Evolutionary conservation across 1,140 invertebrate species (phyloP).

Genomic region (Lepidotrigona ventralis): DNA sequence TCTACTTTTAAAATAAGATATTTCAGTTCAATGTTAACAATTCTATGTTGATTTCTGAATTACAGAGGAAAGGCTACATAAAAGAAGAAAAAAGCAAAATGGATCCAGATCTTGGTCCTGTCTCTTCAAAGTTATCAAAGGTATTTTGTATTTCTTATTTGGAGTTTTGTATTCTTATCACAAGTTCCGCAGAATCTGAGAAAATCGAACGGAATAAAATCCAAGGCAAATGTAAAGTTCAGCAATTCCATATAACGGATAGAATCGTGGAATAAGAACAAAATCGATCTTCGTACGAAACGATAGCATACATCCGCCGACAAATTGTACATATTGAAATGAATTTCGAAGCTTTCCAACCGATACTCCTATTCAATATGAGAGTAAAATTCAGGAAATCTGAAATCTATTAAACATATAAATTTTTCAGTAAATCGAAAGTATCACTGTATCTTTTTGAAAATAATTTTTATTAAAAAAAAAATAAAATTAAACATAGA

Average conservation of each 20-base stretch:
- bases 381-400: slow-evolving; percentile 1
- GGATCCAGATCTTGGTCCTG: neutral
- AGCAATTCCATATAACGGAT: slow-evolving; percentile 42
- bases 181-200: slow-evolving; percentile 7
- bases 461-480: neutral
- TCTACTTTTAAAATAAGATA: too few species aligned
- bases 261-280: slow-evolving; percentile 47
- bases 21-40: too few species aligned
- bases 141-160: slow-evolving; percentile 1
- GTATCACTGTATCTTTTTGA: neutral
- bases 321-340: slow-evolving; percentile 50
- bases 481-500: neutral
- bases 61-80: neutral
- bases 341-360: slow-evolving; percentile 37
- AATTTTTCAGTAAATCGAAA: neutral
- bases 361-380: neutral
- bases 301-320: slow-evolving; percentile 38
- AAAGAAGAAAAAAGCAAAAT: neutral
- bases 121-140: slow-evolving; percentile 3
- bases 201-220: slow-evolving; percentile 46
- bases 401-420: neutral
- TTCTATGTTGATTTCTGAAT: too few species aligned
- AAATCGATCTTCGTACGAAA: slow-evolving; percentile 35
- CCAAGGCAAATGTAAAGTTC: slow-evolving; percentile 40
- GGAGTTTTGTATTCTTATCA: slow-evolving; percentile 30